Evolutionary conservation across 2,888 invertebrate genomes (phyloP).

Genomic region (Patella ulyssiponensis): DNA sequence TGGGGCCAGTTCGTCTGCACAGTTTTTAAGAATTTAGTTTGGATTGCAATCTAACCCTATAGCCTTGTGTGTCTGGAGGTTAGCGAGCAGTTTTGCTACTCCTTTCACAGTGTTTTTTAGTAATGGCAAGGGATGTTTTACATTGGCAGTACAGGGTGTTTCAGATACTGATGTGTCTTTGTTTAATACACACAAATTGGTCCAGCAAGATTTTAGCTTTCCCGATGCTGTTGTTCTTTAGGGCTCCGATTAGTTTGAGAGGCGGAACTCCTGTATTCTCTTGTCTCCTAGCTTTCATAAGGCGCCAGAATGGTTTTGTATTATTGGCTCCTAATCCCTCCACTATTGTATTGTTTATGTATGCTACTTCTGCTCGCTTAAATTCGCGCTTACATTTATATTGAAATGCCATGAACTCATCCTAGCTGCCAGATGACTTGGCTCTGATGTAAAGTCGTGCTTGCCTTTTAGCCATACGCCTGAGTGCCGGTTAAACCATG

Average conservation of each 20-base stretch:
- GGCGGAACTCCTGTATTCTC: conserved; percentile 34
- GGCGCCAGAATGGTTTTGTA: not conserved
- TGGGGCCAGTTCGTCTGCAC: too few species aligned
- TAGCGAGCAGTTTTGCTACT: too few species aligned
- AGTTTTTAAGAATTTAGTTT: too few species aligned
- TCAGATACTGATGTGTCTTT: too few species aligned
- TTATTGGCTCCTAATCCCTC: conserved; percentile 1
- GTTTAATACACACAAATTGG: conserved; percentile 24
- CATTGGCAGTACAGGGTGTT: too few species aligned
- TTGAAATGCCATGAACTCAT: not conserved
- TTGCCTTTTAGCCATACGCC: too few species aligned
- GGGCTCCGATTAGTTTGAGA: conserved; percentile 32
- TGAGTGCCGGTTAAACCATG: too few species aligned
- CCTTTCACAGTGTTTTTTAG: too few species aligned
- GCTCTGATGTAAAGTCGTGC: not conserved
- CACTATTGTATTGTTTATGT: conserved; percentile 5
- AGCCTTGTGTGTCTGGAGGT: too few species aligned
- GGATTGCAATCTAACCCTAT: too few species aligned
- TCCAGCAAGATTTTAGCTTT: conserved; percentile 36
- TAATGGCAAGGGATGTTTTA: too few species aligned
- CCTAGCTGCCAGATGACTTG: not conserved
- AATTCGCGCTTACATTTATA: not conserved
- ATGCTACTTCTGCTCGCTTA: not conserved
- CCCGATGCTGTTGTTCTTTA: conserved; percentile 25
- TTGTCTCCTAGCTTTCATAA: conserved; percentile 14